Percentiles rank a stretch among this genome's conserved stretches.
These are phyloP conservation scores for Argyresthia albistria DNA, from an alignment of 2,888 invertebrate species.

Conservation along the genomic window DNA sequence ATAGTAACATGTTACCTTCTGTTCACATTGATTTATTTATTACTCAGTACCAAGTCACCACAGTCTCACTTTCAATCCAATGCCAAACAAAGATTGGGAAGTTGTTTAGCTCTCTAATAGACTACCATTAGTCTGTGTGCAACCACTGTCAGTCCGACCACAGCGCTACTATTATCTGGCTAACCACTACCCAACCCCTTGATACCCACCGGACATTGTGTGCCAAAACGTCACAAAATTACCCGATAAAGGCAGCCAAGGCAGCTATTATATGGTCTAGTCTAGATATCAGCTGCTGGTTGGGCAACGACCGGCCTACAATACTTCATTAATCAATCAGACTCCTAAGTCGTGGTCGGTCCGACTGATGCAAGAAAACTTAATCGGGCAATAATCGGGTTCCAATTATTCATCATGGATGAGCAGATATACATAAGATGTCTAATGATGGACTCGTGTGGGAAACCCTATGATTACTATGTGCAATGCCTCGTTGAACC, in stretches of 20 bases:
- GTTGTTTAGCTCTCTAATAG: too few relatives aligned
- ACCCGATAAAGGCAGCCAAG: slow-evolving; percentile 18
- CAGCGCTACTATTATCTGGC: not conserved
- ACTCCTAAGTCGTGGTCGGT: slow-evolving; percentile 32
- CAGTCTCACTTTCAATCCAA: too few relatives aligned
- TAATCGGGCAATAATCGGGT: slow-evolving; percentile 10
- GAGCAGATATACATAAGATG: slow-evolving; percentile 27
- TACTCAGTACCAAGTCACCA: too few relatives aligned
- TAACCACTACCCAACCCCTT: too few relatives aligned
- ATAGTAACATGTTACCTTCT: too few relatives aligned
- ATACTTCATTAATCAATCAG: slow-evolving; percentile 42
- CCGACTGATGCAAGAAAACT: slow-evolving; percentile 28
- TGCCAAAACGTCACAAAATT: slow-evolving; percentile 10
- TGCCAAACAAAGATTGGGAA: too few relatives aligned
- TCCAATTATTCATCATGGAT: slow-evolving; percentile 27
- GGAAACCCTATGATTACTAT: slow-evolving; percentile 33
- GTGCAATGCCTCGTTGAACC: slow-evolving; percentile 37
- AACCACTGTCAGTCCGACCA: not conserved
- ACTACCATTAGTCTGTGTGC: not conserved
- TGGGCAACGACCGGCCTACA: slow-evolving; percentile 27
- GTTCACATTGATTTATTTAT: too few relatives aligned
- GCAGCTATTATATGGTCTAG: slow-evolving; percentile 31
- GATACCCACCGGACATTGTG: slow-evolving; percentile 1
- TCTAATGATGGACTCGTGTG: slow-evolving; percentile 37
- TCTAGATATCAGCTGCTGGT: slow-evolving; percentile 33